phyloP scores from a whole-genome alignment of 2,888 invertebrate genomes.

The Scaptomyza flava region DNA sequence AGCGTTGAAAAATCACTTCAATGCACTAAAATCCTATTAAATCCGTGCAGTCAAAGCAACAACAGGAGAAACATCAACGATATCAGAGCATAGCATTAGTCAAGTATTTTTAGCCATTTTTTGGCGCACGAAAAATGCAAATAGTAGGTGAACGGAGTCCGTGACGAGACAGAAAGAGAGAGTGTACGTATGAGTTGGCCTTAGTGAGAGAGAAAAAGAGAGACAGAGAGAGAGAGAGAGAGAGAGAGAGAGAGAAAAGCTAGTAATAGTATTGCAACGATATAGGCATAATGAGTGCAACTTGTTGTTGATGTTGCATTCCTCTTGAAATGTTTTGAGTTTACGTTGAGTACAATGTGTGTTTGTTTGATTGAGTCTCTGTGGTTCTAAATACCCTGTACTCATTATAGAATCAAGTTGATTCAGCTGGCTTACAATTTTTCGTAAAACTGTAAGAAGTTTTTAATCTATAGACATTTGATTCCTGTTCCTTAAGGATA shows the following conservation, averaged over 20 bases:
- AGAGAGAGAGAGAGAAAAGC: neutral
- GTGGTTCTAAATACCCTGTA: constrained; percentile 2
- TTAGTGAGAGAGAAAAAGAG: neutral
- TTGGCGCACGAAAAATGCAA: constrained; percentile 67
- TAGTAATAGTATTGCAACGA: constrained; percentile 20
- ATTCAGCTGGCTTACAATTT: too few species aligned
- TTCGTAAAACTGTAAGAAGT: too few species aligned
- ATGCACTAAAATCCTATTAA: constrained; percentile 74
- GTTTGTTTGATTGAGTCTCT: constrained; percentile 23
- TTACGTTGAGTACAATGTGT: constrained; percentile 13
- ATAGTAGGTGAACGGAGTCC: constrained; percentile 57
- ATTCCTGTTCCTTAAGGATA: too few species aligned
- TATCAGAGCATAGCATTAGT: constrained; percentile 57
- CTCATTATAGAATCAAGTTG: too few species aligned
- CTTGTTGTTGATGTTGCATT: constrained; percentile 51
- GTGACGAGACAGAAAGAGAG: constrained; percentile 7
- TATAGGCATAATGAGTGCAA: constrained; percentile 68
- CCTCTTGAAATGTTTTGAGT: constrained; percentile 26
- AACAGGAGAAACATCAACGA: constrained; percentile 19
- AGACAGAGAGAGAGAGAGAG: neutral
- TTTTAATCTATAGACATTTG: too few species aligned
- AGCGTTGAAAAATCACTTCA: constrained; percentile 67
- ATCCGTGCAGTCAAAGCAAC: constrained; percentile 54
- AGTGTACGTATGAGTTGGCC: neutral
- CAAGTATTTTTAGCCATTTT: constrained; percentile 66